These are phyloP conservation scores for Danio jaintianensis DNA, from an alignment of 2,797 vertebrate species.

Conservation along the genomic window DNA sequence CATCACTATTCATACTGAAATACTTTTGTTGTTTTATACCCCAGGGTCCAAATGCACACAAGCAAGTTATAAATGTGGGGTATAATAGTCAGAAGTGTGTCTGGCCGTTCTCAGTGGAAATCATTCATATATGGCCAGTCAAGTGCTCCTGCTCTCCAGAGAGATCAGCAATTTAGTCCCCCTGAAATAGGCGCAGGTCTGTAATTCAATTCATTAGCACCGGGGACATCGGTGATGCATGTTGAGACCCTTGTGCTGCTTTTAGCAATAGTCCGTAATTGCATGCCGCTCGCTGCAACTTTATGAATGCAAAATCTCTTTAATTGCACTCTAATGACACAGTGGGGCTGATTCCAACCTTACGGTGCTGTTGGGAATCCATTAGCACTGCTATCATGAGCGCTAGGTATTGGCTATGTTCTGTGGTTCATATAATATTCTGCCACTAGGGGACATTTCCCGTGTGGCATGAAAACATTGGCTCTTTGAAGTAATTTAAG, in stretches of 20 bases:
- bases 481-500: not conserved
- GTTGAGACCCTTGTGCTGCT: slow-evolving; percentile 40
- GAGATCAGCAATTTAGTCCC: slow-evolving; percentile 49
- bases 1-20: slow-evolving; percentile 26
- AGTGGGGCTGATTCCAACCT: slow-evolving; percentile 45
- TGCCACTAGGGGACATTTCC: slow-evolving; percentile 26
- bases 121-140: slow-evolving; percentile 32
- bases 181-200: slow-evolving; percentile 42
- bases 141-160: slow-evolving; percentile 36
- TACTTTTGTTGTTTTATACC: slow-evolving; percentile 17
- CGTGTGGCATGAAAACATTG: not conserved
- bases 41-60: not conserved
- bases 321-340: slow-evolving; percentile 59
- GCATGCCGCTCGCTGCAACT: slow-evolving; percentile 27
- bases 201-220: slow-evolving; percentile 56
- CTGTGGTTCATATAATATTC: slow-evolving; percentile 19
- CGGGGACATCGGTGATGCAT: slow-evolving; percentile 38
- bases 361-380: slow-evolving; percentile 30
- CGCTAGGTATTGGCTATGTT: slow-evolving; percentile 18
- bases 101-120: slow-evolving; percentile 27
- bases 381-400: slow-evolving; percentile 23
- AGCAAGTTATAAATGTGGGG: not conserved
- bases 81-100: not conserved
- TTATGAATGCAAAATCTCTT: slow-evolving; percentile 42
- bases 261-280: slow-evolving; percentile 50